phyloP scores from a whole-genome alignment of 2,797 vertebrate species.

The Loris lydekkerianus region DNA sequence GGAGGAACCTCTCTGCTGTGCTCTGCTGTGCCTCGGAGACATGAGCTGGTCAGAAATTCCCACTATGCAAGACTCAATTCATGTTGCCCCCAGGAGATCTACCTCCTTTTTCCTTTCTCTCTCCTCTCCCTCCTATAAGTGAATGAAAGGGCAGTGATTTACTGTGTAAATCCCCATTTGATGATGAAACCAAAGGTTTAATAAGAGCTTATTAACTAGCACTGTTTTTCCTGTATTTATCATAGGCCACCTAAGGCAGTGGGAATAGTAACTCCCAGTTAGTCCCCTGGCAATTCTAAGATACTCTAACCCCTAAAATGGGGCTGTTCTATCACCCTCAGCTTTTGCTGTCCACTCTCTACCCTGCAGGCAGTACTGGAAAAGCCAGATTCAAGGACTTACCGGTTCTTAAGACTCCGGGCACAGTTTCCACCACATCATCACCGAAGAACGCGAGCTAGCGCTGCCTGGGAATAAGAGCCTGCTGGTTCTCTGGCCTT shows the following conservation, averaged over 20 bases:
- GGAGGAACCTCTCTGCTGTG: neutral
- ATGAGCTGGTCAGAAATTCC: neutral
- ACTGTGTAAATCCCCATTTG: neutral
- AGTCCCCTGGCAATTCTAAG: neutral
- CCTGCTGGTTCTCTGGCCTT: neutral
- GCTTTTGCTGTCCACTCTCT: neutral
- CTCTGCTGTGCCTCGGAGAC: neutral
- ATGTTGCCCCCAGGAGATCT: neutral
- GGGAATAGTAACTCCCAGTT: neutral
- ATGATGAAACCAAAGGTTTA: neutral
- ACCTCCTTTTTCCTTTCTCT: neutral
- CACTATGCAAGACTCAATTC: conserved; percentile 47
- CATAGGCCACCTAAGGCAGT: conserved; percentile 45
- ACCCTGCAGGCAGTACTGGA: neutral
- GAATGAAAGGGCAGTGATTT: neutral
- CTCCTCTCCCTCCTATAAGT: neutral
- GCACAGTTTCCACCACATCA: neutral
- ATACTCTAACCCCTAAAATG: neutral
- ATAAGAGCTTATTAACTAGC: conserved; percentile 65
- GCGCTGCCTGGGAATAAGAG: neutral
- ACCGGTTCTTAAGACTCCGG: neutral
- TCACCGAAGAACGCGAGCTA: neutral
- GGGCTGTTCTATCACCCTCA: neutral
- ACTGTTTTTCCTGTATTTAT: conserved; percentile 73
- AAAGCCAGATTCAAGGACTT: neutral